phyloP scores from a whole-genome alignment of 2,113 vertebrate species.

The Capra hircus region DNA sequence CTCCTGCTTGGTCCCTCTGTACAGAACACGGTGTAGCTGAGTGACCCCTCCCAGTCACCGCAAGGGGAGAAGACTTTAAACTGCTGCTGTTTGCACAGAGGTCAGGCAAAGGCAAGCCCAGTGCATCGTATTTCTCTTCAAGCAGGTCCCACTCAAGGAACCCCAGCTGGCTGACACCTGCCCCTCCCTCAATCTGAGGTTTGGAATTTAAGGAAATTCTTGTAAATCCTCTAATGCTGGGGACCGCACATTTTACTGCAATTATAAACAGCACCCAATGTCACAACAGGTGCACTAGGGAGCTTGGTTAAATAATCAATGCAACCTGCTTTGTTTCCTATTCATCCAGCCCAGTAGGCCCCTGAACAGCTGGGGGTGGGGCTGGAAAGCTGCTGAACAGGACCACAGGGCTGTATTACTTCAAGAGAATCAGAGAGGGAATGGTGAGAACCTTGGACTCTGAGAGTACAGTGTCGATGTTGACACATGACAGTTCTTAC shows the following conservation, averaged over 20 bases:
- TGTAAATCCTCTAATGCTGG: neutral
- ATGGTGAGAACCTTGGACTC: neutral
- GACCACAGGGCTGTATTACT: neutral
- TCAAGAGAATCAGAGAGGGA: neutral
- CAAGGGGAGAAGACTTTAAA: neutral
- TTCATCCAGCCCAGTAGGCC: neutral
- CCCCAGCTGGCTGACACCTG: no score
- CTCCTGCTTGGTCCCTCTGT: neutral
- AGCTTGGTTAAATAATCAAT: conserved; percentile 23
- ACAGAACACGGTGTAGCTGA: neutral
- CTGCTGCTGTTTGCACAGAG: neutral
- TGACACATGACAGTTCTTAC: neutral
- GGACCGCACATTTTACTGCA: neutral
- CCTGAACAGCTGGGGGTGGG: neutral
- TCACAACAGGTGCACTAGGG: neutral
- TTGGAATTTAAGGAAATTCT: neutral
- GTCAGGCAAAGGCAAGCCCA: neutral
- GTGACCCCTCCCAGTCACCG: neutral
- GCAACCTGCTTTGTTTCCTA: neutral
- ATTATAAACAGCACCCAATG: neutral
- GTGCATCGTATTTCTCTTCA: neutral
- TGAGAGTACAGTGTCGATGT: neutral
- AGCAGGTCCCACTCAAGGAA: neutral
- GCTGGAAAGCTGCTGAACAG: neutral
- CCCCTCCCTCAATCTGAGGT: neutral